Conservation (phyloP, 2,797 vertebrate genomes). For the Sebastes matsubarae region DNA sequence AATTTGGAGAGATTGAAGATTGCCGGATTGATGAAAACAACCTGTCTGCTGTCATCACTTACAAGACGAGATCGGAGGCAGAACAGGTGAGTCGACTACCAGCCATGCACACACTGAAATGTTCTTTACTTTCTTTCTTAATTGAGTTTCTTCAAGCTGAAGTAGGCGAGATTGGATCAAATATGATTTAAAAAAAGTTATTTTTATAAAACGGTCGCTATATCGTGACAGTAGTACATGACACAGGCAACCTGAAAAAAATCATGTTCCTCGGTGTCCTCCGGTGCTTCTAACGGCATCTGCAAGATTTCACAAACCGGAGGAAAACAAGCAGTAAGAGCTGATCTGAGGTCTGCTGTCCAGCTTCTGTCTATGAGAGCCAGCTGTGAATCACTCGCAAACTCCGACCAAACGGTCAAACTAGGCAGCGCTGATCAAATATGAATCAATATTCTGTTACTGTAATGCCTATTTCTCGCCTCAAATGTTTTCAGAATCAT, state of each 20-base stretch:
- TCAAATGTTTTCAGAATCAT: no score
- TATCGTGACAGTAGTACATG: no score
- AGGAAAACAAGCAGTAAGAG: no score
- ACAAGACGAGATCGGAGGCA: slow-evolving; percentile 92
- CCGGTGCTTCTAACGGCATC: no score
- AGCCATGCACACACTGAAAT: not conserved
- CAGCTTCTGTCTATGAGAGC: fast-evolving
- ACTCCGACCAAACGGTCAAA: no score
- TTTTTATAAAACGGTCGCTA: fast-evolving
- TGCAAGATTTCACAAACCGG: fast-evolving
- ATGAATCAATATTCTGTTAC: no score
- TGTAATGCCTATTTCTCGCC: fast-evolving
- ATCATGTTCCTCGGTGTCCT: no score
- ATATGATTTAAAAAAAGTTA: no score
- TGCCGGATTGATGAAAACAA: slow-evolving; percentile 91
- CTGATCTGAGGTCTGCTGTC: no score
- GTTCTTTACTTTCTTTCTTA: not conserved
- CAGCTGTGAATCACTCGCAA: fast-evolving
- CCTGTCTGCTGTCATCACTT: slow-evolving; percentile 91
- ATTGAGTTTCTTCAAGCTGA: not conserved
- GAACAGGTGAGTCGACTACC: slow-evolving; percentile 85
- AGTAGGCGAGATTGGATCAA: no score
- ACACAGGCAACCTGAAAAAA: fast-evolving
- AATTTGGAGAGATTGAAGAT: slow-evolving; percentile 99
- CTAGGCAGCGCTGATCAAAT: no score